These are phyloP conservation scores for Macaria liturata DNA, from an alignment of 2,888 invertebrate species.

Conservation along the genomic window DNA sequence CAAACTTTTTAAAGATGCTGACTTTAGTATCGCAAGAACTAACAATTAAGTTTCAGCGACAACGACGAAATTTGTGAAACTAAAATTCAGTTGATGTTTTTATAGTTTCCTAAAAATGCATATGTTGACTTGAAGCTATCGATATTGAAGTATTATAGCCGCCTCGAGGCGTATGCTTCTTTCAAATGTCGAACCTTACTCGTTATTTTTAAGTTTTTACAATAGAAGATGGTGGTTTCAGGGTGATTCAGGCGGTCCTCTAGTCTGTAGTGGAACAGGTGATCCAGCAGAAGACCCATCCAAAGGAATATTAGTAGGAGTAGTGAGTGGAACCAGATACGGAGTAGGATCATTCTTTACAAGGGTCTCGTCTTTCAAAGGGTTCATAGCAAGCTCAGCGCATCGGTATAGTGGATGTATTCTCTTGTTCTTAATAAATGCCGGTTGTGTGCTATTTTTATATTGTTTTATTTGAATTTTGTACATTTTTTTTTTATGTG, in stretches of 20 bases:
- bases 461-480: constrained; percentile 43
- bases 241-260: constrained; percentile 69
- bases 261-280: constrained; percentile 51
- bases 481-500: too few relatives aligned
- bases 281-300: constrained; percentile 40
- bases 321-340: constrained; percentile 25
- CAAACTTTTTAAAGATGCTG: too few relatives aligned
- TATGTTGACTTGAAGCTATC: too few relatives aligned
- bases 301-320: constrained; percentile 50
- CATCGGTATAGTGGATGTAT: neutral
- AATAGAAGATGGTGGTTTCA: constrained; percentile 25
- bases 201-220: too few relatives aligned
- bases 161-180: too few relatives aligned
- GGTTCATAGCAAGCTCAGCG: constrained; percentile 22
- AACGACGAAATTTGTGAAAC: too few relatives aligned
- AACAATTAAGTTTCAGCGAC: too few relatives aligned
- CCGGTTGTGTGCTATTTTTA: constrained; percentile 45
- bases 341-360: constrained; percentile 39
- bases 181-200: too few relatives aligned
- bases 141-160: too few relatives aligned
- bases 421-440: constrained; percentile 38
- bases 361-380: constrained; percentile 39
- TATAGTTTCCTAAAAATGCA: too few relatives aligned
- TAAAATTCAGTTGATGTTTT: too few relatives aligned
- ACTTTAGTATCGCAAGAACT: too few relatives aligned